Evolutionary conservation across 2,113 vertebrate species (phyloP).

Genomic region (Ochotona curzoniae): DNA sequence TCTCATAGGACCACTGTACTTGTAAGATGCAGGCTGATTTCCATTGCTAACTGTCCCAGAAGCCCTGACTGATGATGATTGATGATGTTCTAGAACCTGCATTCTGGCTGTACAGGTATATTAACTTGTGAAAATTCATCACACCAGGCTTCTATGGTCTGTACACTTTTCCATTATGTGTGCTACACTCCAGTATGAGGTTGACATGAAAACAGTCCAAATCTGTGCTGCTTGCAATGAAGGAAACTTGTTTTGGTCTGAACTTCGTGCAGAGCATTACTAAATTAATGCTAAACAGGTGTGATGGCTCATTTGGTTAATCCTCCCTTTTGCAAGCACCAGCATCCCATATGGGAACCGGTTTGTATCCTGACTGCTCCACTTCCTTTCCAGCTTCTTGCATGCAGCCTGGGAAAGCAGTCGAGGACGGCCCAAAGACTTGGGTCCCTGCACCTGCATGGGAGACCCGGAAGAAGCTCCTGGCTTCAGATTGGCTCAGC

Average conservation of each 20-base stretch:
- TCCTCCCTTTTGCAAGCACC: no score
- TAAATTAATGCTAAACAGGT: constrained; percentile 13
- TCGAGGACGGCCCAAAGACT: no score
- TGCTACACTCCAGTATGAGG: not conserved
- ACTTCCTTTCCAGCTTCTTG: no score
- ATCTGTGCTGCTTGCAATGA: not conserved
- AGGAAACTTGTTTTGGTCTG: constrained; percentile 14
- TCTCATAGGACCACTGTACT: not conserved
- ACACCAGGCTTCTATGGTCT: not conserved
- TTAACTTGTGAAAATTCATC: not conserved
- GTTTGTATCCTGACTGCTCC: no score
- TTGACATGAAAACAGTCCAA: constrained; percentile 23
- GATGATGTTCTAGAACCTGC: not conserved
- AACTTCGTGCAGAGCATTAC: not conserved
- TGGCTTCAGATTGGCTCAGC: no score
- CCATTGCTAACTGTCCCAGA: not conserved
- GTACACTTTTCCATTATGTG: not conserved
- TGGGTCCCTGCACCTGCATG: no score
- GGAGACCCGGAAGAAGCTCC: no score
- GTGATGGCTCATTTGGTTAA: no score
- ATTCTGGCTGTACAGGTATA: not conserved
- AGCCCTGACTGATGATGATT: not conserved
- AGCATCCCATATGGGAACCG: no score
- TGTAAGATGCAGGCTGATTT: constrained; percentile 16
- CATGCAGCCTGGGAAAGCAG: no score